Conservation (phyloP, 2,888 invertebrate species). For the Caenorhabditis macrosperma region DNA sequence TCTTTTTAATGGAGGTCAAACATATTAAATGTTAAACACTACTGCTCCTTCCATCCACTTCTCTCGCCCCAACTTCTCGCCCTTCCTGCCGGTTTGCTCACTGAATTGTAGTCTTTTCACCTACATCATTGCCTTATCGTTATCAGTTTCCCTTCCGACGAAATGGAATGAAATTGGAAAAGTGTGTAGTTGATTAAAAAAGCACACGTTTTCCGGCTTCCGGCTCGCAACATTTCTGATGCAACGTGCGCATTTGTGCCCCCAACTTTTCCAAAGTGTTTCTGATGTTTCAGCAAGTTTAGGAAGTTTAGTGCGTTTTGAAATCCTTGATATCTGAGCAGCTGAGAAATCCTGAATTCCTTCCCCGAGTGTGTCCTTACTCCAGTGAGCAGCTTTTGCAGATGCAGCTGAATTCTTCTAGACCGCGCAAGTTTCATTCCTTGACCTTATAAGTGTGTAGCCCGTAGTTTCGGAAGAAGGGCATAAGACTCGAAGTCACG, state of each 20-base stretch:
- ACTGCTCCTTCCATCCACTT: neutral
- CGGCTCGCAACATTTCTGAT: neutral
- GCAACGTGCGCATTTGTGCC: neutral
- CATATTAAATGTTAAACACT: neutral
- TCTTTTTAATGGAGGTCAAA: too few relatives aligned
- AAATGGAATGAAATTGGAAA: neutral
- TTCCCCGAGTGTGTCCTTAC: too few relatives aligned
- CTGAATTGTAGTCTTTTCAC: neutral
- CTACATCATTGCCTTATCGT: neutral
- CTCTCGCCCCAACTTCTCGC: neutral
- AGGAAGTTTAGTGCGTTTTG: too few relatives aligned
- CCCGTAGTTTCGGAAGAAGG: too few relatives aligned
- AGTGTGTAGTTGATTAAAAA: neutral
- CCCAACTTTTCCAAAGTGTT: too few relatives aligned
- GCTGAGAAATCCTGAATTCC: too few relatives aligned
- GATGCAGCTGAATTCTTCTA: too few relatives aligned
- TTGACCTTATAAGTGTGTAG: neutral
- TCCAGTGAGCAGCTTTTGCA: too few relatives aligned
- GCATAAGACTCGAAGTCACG: slow-evolving; percentile 1
- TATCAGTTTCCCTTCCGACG: neutral
- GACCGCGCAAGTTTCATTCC: neutral
- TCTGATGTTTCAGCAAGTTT: too few relatives aligned
- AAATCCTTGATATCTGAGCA: too few relatives aligned
- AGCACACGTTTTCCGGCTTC: neutral
- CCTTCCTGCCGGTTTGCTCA: too few relatives aligned